Percentiles rank a stretch among this genome's conserved stretches.
phyloP scores from a whole-genome alignment of 2,888 invertebrate species.

The Gibbula magus region DNA sequence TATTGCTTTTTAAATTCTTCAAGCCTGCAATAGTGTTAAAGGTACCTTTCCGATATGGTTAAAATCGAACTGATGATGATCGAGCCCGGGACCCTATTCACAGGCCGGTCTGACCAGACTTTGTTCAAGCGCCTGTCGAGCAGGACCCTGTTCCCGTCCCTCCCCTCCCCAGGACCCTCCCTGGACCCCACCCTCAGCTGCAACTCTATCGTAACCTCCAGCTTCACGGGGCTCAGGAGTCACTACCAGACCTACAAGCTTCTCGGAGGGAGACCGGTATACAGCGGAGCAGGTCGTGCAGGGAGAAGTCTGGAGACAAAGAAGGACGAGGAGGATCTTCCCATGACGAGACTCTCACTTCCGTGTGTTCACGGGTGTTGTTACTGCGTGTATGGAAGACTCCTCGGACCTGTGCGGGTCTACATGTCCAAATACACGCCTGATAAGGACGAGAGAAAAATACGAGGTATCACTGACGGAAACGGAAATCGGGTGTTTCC shows the following conservation, averaged over 20 bases:
- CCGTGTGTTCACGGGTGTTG: conserved; percentile 27
- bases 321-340: background rate
- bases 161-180: background rate
- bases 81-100: background rate
- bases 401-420: conserved; percentile 23
- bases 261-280: background rate
- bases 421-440: conserved; percentile 14
- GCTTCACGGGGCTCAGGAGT: background rate
- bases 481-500: conserved; percentile 23
- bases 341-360: conserved; percentile 15
- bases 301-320: background rate
- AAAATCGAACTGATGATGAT: conserved; percentile 7
- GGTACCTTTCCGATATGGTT: background rate
- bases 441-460: conserved; percentile 2
- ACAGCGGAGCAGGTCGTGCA: background rate
- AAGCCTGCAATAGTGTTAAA: too few species aligned
- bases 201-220: background rate
- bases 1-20: too few species aligned
- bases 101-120: background rate
- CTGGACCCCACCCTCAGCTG: background rate
- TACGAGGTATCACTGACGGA: conserved; percentile 22
- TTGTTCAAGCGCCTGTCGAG: background rate
- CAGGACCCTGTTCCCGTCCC: background rate
- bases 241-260: background rate
- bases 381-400: conserved; percentile 25